A percentile compares a stretch with the other conserved stretches of the same genome.
Conservation (phyloP, 2,888 invertebrate genomes). For the Pterostichus niger region DNA sequence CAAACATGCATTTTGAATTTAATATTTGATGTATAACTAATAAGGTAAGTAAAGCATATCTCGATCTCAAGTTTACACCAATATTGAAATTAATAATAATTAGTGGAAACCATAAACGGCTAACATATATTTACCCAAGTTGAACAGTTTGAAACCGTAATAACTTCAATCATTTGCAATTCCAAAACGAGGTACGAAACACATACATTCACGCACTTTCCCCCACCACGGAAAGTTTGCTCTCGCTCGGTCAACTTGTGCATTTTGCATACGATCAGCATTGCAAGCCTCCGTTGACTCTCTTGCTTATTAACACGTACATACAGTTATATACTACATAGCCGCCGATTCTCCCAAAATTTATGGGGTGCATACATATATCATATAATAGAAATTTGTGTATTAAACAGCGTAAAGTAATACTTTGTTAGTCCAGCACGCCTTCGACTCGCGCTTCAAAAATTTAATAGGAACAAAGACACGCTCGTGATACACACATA, state of each 20-base stretch:
- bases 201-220: conserved; percentile 28
- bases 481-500: no score
- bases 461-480: no score
- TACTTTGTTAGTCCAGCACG: no score
- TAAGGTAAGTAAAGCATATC: not conserved
- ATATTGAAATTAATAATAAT: conserved; percentile 36
- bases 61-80: not conserved
- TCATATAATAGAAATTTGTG: no score
- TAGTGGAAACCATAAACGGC: not conserved
- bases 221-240: conserved; percentile 16
- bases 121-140: conserved; percentile 26
- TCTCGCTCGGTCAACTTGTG: conserved; percentile 9
- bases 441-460: no score
- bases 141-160: conserved; percentile 33
- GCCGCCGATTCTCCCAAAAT: no score
- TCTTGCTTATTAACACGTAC: not conserved
- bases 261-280: conserved; percentile 55
- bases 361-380: no score
- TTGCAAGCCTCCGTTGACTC: not conserved
- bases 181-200: conserved; percentile 7
- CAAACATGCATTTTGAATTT: no score
- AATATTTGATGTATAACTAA: no score
- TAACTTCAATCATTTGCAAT: conserved; percentile 63
- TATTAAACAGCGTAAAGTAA: no score
- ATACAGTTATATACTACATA: no score